Percentiles rank a stretch among this genome's conserved stretches.
These are phyloP conservation scores for Steinernema hermaphroditum DNA, from an alignment of 2,888 invertebrate genomes.

Conservation along the genomic window DNA sequence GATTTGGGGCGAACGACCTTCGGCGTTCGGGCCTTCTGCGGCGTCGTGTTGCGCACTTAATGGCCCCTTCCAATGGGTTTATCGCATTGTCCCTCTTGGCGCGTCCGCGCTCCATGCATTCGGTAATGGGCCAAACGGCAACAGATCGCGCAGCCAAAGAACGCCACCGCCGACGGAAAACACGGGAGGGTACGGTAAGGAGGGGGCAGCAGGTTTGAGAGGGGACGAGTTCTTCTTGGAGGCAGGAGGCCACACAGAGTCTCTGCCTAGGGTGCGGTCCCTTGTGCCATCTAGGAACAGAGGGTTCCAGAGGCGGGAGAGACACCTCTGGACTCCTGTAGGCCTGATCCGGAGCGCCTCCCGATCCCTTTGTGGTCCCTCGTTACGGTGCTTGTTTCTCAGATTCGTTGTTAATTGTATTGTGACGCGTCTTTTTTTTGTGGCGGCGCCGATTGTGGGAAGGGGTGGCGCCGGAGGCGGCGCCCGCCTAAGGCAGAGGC, in stretches of 20 bases:
- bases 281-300: too few relatives aligned
- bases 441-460: constrained; percentile 28
- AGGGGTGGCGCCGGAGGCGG: constrained; percentile 1
- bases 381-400: constrained; percentile 26
- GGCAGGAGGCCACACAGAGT: too few relatives aligned
- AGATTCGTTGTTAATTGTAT: constrained; percentile 27
- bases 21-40: constrained; percentile 29
- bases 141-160: constrained; percentile 20
- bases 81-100: constrained; percentile 27
- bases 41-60: constrained; percentile 30
- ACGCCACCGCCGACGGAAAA: constrained; percentile 20
- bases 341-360: too few relatives aligned
- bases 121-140: constrained; percentile 31
- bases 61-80: constrained; percentile 29
- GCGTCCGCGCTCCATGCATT: constrained; percentile 28
- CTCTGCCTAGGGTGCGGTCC: too few relatives aligned
- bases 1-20: constrained; percentile 30
- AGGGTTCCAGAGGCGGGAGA: too few relatives aligned
- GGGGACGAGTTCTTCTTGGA: too few relatives aligned
- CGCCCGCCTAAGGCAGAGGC: neutral
- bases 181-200: constrained; percentile 14
- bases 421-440: constrained; percentile 21
- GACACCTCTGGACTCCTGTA: too few relatives aligned
- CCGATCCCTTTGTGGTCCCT: too few relatives aligned
- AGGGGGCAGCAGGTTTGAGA: too few relatives aligned